Evolutionary conservation across 2,113 vertebrate species (phyloP), one percentile per base, ranked within the genome.

Genomic region (Fulica atra): DNA sequence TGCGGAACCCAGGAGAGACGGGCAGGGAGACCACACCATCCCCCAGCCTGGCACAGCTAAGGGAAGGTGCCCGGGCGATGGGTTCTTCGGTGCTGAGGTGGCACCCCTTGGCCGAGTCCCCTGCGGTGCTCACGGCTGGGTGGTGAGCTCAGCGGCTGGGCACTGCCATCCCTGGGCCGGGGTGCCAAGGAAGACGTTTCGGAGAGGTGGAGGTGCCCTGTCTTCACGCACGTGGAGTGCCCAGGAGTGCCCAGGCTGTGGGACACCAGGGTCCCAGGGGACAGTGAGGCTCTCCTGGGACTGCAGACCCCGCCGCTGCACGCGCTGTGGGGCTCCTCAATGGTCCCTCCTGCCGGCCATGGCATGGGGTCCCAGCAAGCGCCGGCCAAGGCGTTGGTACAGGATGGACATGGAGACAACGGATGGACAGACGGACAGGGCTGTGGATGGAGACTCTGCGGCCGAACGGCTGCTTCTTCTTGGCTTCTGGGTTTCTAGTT

Each of bases 401-500:
- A 59, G 89, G 93, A 96, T 98, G 97, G 87, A 90, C 81, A 86
- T 95, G 96, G 95, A 92, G 91, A 81, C 54, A 5, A 93, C 3
- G 54, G 86, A 70, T 2, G 3, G 86, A 86, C 81, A 82, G 88
- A 92, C 69, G 15, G 94, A 96, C 93, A 77, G 94, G 96, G 97
- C 96, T 97, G 90, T 35, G 97, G 93, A 94, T 91, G 96, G 97
- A 81, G 85, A 61, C 83, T 70, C 59, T 17, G 81, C 88, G 84
- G 96, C 97, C 93, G 2, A 65, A 93, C 3, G 76, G 95, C 96
- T 88, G 95, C 79, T 94, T 95, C 84, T 65, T 96, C 95, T 97
- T 96, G 96, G 92, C 86, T 65, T 96, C 92, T 97, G 95, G 95
- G 92, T 96, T 97, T 90, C 66, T 93, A 88, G 95, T 98, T 98